Evolutionary conservation across 2,113 vertebrate species (phyloP).

Genomic region (Haliaeetus leucogaster): DNA sequence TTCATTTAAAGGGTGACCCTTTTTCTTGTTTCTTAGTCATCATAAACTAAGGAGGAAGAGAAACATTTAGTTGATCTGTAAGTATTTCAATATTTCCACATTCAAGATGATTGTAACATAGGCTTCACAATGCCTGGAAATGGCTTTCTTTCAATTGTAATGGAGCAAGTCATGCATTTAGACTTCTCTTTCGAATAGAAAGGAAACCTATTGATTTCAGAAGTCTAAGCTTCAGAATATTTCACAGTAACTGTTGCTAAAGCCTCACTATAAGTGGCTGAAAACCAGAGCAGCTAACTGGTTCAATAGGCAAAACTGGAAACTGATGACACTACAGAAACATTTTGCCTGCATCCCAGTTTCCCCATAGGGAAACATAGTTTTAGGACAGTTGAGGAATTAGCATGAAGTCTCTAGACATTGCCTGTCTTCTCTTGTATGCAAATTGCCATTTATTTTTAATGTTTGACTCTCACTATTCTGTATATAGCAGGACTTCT

Average conservation of each 20-base stretch:
- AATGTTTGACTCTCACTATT: neutral
- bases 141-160: neutral
- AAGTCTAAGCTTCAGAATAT: neutral
- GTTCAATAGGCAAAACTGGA: neutral
- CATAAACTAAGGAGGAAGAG: neutral
- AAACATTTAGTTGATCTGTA: neutral
- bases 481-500: neutral
- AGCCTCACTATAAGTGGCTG: neutral
- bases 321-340: neutral
- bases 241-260: neutral
- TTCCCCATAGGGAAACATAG: neutral
- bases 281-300: neutral
- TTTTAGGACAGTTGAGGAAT: neutral
- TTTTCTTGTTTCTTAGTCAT: neutral
- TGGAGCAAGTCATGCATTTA: neutral
- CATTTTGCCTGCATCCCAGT: neutral
- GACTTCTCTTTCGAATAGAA: neutral
- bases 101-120: neutral
- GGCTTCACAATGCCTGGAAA: neutral
- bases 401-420: neutral
- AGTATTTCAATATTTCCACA: neutral
- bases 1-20: neutral
- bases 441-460: neutral
- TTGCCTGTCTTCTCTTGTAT: neutral
- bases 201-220: neutral